Base-by-base conservation (phyloP, 2,113 vertebrate species). In the Sakesphorus luctuosus region DNA sequence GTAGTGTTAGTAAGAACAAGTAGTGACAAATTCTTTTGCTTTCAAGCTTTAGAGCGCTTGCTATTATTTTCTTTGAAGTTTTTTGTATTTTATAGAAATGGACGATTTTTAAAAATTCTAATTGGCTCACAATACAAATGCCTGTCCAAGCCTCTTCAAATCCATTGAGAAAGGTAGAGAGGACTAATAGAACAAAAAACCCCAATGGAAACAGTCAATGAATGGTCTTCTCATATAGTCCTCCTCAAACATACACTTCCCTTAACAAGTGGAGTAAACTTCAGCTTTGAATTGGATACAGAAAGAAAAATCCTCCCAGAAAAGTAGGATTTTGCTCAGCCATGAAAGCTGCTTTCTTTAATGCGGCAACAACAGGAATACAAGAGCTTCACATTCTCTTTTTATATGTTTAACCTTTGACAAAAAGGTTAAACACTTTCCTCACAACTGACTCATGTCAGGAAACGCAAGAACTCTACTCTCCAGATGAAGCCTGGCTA, bases 401-500 rank as follows among this genome's bases (percentile, higher is more conserved):
- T 96, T 97, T 97, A 97, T 97, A 90, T 95, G 94, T 97, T 97
- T 97, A 95, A 97, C 96, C 96, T 97, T 94, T 96, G 96, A 95
- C 95, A 89, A 36, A 96, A 96, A 97, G 92, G 94, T 96, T 97
- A 95, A 95, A 97, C 93, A 56, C 87, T 93, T 94, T 76, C 93
- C 95, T 96, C 91, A 89, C 65, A 88, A 94, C 91, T 95, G 95
- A 96, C 68, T 97, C 97, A 94, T 63, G 89, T 95, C 95, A 97
- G 96, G 96, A 97, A 97, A 91, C 2, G 2, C 85, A 83, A 93
- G 94, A 84, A 66, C 87, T 80, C 53, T 44, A 84, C 68, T 96
- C 94, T 88, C 82, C 84, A 91, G 79, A 96, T 93, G 91, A 97
- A 90, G 87, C 84, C 87, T 61, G 75, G 66, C 88, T 89, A 63